A percentile compares a stretch with the other conserved stretches of the same genome.
These are phyloP conservation scores for Proctacanthus coquilletti DNA, from an alignment of 1,140 invertebrate species.

Conservation along the genomic window DNA sequence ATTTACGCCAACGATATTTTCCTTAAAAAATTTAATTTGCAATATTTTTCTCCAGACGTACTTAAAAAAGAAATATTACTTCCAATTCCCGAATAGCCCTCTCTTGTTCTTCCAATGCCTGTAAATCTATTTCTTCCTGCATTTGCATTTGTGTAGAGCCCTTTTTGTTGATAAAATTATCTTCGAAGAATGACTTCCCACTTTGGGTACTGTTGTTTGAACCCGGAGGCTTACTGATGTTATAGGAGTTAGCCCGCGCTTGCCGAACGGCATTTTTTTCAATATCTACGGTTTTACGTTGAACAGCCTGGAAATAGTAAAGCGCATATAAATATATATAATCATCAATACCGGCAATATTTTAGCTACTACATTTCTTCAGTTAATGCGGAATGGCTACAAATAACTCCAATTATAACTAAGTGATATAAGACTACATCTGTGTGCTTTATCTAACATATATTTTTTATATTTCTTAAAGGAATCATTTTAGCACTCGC, in stretches of 20 bases:
- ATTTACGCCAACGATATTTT: constrained; percentile 89
- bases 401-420: no score
- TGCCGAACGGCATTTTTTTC: constrained; percentile 24
- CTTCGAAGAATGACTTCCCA: constrained; percentile 24
- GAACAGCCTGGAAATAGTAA: constrained; percentile 15
- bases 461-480: no score
- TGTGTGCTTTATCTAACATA: no score
- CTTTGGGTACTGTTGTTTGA: constrained; percentile 17
- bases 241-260: constrained; percentile 23
- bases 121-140: constrained; percentile 68
- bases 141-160: constrained; percentile 42
- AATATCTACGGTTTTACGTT: constrained; percentile 29
- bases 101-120: constrained; percentile 78
- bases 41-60: background rate
- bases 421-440: no score
- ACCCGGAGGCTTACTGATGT: constrained; percentile 23
- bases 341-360: no score
- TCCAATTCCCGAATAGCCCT: constrained; percentile 78
- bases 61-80: constrained; percentile 35
- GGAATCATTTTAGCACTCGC: no score
- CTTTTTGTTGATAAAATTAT: constrained; percentile 29
- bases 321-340: no score
- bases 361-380: no score
- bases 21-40: constrained; percentile 40
- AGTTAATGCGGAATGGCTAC: no score